Evolutionary conservation across 2,113 vertebrate species (phyloP).

Genomic region (Chelonoidis abingdonii): DNA sequence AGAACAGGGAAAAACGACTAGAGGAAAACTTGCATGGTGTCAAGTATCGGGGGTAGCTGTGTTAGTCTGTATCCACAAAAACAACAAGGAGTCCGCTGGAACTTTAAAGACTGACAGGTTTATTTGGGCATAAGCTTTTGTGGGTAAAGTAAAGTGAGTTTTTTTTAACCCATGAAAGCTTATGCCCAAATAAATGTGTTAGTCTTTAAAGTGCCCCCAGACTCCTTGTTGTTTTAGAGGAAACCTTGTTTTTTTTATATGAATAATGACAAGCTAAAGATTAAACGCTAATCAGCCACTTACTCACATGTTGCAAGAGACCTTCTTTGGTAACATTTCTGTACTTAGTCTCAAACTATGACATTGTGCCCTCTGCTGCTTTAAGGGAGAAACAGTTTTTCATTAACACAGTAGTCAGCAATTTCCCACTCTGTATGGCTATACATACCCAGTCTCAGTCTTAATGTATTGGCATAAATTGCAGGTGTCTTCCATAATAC

Average conservation of each 20-base stretch:
- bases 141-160: too few relatives aligned
- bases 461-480: background rate
- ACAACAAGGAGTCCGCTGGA: too few relatives aligned
- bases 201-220: too few relatives aligned
- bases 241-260: background rate
- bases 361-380: slow-evolving; percentile 46
- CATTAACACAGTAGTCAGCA: background rate
- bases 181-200: too few relatives aligned
- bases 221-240: background rate
- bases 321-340: background rate
- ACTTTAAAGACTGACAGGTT: too few relatives aligned
- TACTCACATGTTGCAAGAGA: background rate
- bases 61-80: too few relatives aligned
- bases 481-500: background rate
- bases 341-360: background rate
- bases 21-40: too few relatives aligned
- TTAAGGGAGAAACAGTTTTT: background rate
- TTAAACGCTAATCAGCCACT: background rate
- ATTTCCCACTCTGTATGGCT: background rate
- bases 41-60: too few relatives aligned
- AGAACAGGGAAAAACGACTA: background rate
- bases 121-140: too few relatives aligned
- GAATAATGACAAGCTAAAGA: background rate
- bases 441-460: background rate
- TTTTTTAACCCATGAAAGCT: too few relatives aligned